These are phyloP conservation scores for Cydia strobilella DNA, from an alignment of 1,140 invertebrate genomes.

Conservation along the genomic window DNA sequence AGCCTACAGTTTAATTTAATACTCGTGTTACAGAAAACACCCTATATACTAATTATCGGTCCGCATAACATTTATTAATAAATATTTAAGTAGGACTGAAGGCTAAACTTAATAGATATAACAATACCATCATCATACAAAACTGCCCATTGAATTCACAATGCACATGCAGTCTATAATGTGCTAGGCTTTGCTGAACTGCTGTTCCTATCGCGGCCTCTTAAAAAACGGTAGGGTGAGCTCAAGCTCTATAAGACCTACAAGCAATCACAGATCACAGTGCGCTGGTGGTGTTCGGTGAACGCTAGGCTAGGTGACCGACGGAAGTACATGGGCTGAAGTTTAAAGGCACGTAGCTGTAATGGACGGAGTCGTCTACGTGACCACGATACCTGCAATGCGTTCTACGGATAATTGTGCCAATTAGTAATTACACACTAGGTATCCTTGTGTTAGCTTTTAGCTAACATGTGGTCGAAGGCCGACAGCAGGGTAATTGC, in stretches of 20 bases:
- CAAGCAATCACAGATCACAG: not conserved
- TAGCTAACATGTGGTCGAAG: conserved; percentile 9
- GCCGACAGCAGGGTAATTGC: not conserved
- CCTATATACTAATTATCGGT: no score
- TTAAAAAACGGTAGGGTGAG: not conserved
- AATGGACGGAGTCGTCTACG: conserved; percentile 15
- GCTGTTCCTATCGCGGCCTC: not conserved
- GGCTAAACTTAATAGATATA: conserved; percentile 6
- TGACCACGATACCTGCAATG: conserved; percentile 26
- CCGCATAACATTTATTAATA: not conserved
- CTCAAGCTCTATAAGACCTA: not conserved
- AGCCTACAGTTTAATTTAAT: no score
- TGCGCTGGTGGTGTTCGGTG: not conserved
- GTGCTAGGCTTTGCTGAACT: not conserved
- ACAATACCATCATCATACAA: conserved; percentile 13
- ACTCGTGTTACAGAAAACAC: no score
- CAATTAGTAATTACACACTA: conserved; percentile 18
- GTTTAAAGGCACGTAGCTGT: conserved; percentile 22
- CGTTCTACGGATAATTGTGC: conserved; percentile 23
- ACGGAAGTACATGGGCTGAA: not conserved
- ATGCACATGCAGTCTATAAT: conserved; percentile 2
- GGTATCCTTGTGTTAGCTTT: conserved; percentile 13
- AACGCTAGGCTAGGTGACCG: not conserved
- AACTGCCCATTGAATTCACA: conserved; percentile 13
- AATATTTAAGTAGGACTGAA: not conserved